Evolutionary conservation across 2,888 invertebrate species (phyloP).

Genomic region (Noctua pronuba): DNA sequence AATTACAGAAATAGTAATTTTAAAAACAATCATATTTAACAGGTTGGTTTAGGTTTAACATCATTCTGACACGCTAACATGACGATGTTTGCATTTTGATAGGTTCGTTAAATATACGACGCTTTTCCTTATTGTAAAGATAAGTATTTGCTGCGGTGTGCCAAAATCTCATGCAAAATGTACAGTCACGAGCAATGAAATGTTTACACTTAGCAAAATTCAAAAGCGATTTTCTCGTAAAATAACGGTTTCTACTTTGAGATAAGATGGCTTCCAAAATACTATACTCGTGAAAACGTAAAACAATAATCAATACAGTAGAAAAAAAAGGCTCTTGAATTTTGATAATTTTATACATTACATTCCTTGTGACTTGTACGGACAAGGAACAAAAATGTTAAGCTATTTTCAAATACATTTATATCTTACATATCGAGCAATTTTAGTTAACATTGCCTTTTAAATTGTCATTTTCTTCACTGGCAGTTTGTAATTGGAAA

Average conservation of each 20-base stretch:
- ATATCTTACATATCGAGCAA: neutral
- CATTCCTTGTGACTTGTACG: neutral
- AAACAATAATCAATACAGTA: neutral
- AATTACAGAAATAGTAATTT: neutral
- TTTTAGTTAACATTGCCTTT: neutral
- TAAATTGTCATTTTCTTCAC: neutral
- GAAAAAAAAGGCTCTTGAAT: neutral
- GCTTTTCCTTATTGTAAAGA: constrained; percentile 28
- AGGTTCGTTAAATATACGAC: constrained; percentile 6
- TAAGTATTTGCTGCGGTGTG: constrained; percentile 5
- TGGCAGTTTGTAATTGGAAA: neutral
- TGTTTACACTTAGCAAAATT: neutral
- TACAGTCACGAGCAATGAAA: neutral
- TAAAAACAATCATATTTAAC: neutral
- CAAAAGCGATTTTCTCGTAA: neutral
- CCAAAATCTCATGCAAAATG: neutral
- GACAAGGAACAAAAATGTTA: neutral
- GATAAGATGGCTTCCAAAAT: neutral
- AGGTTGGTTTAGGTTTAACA: neutral
- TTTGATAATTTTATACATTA: neutral
- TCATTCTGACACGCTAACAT: neutral
- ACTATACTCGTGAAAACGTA: neutral
- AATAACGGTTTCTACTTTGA: neutral
- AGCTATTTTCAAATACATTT: neutral
- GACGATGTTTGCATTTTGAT: constrained; percentile 27